These are phyloP conservation scores for Oreochromis aureus DNA, from an alignment of 2,113 vertebrate genomes.

Conservation along the genomic window DNA sequence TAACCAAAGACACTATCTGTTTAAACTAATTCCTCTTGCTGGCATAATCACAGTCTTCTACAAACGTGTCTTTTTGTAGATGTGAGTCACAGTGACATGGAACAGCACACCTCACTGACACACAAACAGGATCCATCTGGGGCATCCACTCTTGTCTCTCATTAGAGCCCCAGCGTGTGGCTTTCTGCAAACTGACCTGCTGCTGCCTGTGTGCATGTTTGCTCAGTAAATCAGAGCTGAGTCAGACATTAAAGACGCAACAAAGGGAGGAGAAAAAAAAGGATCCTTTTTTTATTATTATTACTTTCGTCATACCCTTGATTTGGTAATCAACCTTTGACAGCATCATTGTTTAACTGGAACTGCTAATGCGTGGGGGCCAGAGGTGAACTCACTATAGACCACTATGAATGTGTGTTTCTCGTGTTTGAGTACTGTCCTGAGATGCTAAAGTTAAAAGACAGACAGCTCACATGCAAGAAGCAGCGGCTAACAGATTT, in stretches of 20 bases:
- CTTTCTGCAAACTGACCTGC: background rate
- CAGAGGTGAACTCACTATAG: constrained; percentile 3
- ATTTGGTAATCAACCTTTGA: background rate
- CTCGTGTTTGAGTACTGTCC: background rate
- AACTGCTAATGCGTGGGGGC: background rate
- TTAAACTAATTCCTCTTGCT: background rate
- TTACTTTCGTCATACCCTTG: background rate
- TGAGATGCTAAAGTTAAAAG: constrained; percentile 1
- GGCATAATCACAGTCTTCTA: background rate
- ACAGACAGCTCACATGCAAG: background rate
- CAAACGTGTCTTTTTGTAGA: background rate
- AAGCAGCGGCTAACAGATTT: background rate
- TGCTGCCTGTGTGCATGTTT: background rate
- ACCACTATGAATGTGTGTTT: background rate
- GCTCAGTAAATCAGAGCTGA: background rate
- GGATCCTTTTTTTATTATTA: background rate
- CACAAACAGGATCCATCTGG: constrained; percentile 36
- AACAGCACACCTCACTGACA: background rate
- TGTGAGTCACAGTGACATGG: background rate
- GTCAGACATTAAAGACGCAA: background rate
- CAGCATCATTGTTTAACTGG: constrained; percentile 15
- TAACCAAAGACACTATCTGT: background rate
- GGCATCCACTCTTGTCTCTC: background rate
- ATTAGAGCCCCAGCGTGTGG: background rate
- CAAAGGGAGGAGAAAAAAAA: background rate